These are phyloP conservation scores for Herpetotheres cachinnans DNA, from an alignment of 2,113 vertebrate species.

Conservation along the genomic window DNA sequence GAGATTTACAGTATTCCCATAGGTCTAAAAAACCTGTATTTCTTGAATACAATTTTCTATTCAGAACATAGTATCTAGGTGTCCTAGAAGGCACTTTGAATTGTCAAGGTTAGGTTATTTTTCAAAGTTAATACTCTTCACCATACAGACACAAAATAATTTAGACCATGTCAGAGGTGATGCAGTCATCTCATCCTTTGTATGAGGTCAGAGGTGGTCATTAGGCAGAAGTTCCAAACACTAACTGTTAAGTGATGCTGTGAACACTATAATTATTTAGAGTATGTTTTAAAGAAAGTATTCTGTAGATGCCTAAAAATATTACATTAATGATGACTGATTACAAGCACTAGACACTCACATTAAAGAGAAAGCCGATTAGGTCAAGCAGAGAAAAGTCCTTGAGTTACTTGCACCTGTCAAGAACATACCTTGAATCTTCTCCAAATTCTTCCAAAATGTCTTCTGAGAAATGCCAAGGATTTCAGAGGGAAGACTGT, in stretches of 20 bases:
- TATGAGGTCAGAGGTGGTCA: background rate
- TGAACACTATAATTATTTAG: background rate
- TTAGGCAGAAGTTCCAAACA: background rate
- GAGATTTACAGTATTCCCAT: background rate
- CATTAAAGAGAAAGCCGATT: background rate
- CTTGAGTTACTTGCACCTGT: background rate
- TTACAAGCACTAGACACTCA: background rate
- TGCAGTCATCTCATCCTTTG: background rate
- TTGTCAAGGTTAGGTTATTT: background rate
- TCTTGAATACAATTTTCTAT: background rate
- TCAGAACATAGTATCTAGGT: background rate
- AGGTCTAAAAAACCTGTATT: background rate
- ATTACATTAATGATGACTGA: background rate
- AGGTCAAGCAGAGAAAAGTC: background rate
- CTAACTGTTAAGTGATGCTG: background rate
- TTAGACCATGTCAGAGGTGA: background rate
- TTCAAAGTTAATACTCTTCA: background rate
- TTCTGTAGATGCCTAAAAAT: background rate
- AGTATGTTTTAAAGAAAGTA: background rate
- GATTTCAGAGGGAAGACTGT: background rate
- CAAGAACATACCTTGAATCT: background rate
- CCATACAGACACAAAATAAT: background rate
- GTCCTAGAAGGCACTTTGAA: background rate
- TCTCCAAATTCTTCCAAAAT: background rate
- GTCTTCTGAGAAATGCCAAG: background rate